A percentile compares a stretch with the other conserved stretches of the same genome.
Evolutionary conservation across 2,797 vertebrate species (phyloP).

Genomic region (Sebastes steindachneri): DNA sequence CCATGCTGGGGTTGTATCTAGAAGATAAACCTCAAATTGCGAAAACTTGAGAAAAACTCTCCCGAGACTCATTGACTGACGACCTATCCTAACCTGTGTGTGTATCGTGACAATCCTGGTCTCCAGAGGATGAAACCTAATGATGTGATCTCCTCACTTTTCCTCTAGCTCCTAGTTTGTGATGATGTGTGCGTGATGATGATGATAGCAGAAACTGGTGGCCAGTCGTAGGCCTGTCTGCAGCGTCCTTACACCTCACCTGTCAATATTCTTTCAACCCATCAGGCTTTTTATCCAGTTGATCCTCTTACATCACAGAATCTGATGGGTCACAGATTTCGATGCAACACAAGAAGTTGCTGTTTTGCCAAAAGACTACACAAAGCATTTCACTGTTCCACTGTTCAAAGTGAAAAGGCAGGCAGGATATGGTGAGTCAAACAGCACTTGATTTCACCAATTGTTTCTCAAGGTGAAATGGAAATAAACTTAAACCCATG

Average conservation of each 20-base stretch:
- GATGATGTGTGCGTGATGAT: no score
- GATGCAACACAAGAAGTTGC: no score
- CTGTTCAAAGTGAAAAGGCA: not conserved
- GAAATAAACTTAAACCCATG: conserved; percentile 6
- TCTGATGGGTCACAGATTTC: not conserved
- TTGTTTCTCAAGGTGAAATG: not conserved
- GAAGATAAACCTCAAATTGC: no score
- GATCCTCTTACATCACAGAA: not conserved
- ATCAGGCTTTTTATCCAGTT: not conserved
- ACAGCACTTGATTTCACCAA: not conserved
- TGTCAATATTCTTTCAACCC: not conserved
- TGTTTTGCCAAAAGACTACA: not conserved
- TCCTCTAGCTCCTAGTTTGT: no score
- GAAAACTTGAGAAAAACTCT: no score
- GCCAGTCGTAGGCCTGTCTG: not conserved
- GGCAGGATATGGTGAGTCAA: not conserved
- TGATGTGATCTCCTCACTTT: no score
- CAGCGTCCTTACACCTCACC: not conserved
- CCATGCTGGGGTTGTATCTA: not conserved
- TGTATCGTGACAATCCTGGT: not conserved
- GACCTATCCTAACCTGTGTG: no score
- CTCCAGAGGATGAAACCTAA: not conserved
- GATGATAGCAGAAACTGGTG: not conserved
- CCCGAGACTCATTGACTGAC: no score
- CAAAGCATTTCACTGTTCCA: not conserved